A percentile compares a stretch with the other conserved stretches of the same genome.
Conservation (phyloP, 2,797 vertebrate genomes). For the Tarsius wallacei region DNA sequence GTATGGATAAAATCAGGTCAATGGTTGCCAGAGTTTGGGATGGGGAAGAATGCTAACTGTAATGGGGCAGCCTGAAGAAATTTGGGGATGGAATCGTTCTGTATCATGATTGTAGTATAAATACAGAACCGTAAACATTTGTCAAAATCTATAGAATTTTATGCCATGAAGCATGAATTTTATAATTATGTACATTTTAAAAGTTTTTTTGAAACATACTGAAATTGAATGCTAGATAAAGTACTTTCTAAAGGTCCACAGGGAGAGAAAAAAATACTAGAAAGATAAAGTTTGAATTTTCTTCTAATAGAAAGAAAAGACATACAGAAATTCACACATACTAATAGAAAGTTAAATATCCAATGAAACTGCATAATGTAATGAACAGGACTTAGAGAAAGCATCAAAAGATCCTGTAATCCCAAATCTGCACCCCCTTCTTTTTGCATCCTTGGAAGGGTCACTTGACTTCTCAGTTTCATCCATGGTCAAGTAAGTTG, state of each 20-base stretch:
- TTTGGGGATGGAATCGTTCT: background rate
- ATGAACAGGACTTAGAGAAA: background rate
- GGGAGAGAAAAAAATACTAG: background rate
- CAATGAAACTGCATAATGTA: background rate
- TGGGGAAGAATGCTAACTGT: background rate
- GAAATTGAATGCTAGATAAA: background rate
- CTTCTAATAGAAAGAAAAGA: background rate
- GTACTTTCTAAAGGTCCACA: background rate
- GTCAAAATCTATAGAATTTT: background rate
- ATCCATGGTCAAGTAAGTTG: background rate
- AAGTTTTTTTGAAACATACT: background rate
- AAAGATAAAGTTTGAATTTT: constrained; percentile 17
- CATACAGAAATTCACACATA: background rate
- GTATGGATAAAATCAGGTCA: background rate
- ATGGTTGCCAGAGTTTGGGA: background rate
- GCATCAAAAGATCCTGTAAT: background rate
- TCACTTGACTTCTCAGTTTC: background rate
- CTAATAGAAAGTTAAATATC: constrained; percentile 29
- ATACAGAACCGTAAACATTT: background rate
- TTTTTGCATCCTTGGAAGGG: background rate
- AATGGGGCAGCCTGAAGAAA: background rate
- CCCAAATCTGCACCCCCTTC: background rate
- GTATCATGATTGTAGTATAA: background rate
- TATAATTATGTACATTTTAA: background rate
- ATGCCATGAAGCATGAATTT: background rate